Percentiles rank a stretch among this genome's conserved stretches.
Evolutionary conservation across 2,797 vertebrate genomes (phyloP).

Genomic region (Tenualosa ilisha): DNA sequence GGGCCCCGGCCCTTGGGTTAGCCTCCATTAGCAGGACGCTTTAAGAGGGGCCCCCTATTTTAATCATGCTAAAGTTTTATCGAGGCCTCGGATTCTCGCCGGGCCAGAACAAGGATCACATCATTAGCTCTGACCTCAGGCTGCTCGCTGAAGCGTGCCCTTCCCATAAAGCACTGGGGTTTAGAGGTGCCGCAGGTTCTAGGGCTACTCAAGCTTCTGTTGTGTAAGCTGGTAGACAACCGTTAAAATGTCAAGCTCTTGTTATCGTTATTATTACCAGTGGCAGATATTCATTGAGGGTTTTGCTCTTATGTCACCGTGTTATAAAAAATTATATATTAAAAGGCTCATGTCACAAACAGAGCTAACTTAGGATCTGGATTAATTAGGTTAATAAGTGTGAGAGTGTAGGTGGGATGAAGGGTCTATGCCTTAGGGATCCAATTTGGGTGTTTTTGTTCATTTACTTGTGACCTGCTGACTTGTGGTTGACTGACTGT

Average conservation of each 20-base stretch:
- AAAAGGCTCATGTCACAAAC: neutral
- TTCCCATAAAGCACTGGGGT: slow-evolving; percentile 68
- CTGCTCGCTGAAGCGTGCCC: slow-evolving; percentile 69
- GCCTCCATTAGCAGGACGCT: slow-evolving; percentile 66
- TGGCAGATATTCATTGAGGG: slow-evolving; percentile 27
- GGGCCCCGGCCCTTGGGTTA: slow-evolving; percentile 61
- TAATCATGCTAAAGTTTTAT: slow-evolving; percentile 76
- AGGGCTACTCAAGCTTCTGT: slow-evolving; percentile 67
- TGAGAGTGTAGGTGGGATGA: neutral
- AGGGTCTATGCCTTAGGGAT: neutral
- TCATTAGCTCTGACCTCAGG: slow-evolving; percentile 75
- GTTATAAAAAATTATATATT: slow-evolving; percentile 12
- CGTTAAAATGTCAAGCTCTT: slow-evolving; percentile 74
- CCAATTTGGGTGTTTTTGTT: slow-evolving; percentile 3
- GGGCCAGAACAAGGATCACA: slow-evolving; percentile 69
- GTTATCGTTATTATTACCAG: slow-evolving; percentile 54
- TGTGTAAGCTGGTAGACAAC: slow-evolving; percentile 63
- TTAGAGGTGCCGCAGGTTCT: slow-evolving; percentile 32
- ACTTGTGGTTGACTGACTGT: slow-evolving; percentile 43
- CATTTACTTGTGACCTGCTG: slow-evolving; percentile 38
- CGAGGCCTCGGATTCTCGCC: slow-evolving; percentile 70
- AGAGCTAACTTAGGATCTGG: neutral
- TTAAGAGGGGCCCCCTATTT: slow-evolving; percentile 63
- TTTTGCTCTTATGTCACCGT: slow-evolving; percentile 21
- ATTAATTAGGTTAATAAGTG: neutral